These are phyloP conservation scores for Lycia hirtaria DNA, from an alignment of 2,888 invertebrate genomes.

Conservation along the genomic window DNA sequence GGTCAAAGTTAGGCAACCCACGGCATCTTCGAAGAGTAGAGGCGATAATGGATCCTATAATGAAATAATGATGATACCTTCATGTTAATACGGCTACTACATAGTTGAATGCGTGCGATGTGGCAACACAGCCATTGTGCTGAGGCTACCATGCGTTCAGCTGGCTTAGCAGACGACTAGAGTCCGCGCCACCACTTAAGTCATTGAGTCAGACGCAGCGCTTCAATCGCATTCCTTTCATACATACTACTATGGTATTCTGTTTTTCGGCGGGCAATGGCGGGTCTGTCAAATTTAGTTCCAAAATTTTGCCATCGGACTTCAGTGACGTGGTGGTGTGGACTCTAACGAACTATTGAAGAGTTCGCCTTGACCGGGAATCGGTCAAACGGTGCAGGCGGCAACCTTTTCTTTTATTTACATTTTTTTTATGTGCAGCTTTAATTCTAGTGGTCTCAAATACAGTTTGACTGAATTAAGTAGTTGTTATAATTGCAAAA, in stretches of 20 bases:
- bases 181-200: too few species aligned
- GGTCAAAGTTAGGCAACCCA: background rate
- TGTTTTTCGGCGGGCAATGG: too few species aligned
- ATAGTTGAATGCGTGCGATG: conserved; percentile 8
- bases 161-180: too few species aligned
- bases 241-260: too few species aligned
- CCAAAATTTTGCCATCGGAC: too few species aligned
- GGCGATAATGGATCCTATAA: background rate
- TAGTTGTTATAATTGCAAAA: background rate
- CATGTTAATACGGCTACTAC: conserved; percentile 9
- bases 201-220: too few species aligned
- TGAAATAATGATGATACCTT: background rate
- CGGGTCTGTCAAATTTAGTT: too few species aligned
- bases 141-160: conserved; percentile 5
- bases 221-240: background rate
- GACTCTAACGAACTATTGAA: conserved; percentile 7
- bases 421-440: background rate
- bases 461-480: background rate
- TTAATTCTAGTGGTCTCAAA: background rate
- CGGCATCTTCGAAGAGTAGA: background rate
- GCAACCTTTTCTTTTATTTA: conserved; percentile 16
- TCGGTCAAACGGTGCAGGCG: conserved; percentile 1
- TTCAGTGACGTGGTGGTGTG: background rate
- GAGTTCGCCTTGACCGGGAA: conserved; percentile 18
- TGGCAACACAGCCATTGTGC: conserved; percentile 12